Evolutionary conservation across 2,888 invertebrate genomes (phyloP).

Genomic region (Eledona agricola): DNA sequence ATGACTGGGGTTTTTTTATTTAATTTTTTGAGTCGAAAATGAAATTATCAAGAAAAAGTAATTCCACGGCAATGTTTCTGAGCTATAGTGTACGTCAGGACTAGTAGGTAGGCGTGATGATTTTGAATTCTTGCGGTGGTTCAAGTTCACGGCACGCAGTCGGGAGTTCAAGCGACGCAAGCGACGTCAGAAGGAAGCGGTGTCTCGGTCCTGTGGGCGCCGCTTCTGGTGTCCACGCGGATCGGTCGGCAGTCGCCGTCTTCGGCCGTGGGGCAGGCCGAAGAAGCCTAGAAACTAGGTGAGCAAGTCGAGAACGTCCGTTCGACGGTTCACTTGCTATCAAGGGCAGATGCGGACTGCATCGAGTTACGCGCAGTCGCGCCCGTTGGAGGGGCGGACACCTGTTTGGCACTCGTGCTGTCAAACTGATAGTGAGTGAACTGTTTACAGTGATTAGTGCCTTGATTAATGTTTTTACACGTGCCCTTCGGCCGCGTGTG

Average conservation of each 20-base stretch:
- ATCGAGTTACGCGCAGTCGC: constrained; percentile 35
- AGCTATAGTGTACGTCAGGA: no score
- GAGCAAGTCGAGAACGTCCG: constrained; percentile 51
- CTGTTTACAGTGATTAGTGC: constrained; percentile 49
- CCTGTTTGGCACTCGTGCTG: constrained; percentile 52
- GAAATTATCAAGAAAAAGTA: no score
- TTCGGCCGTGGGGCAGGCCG: constrained; percentile 15
- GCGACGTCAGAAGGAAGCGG: not conserved
- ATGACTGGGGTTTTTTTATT: no score
- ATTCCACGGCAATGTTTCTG: no score
- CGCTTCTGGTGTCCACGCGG: not conserved
- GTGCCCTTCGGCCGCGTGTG: constrained; percentile 41
- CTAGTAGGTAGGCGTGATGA: no score
- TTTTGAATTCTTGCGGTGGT: no score
- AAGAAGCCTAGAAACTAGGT: constrained; percentile 52
- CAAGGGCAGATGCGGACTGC: constrained; percentile 53
- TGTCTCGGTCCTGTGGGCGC: not conserved
- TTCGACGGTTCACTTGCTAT: constrained; percentile 55
- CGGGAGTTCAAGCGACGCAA: constrained; percentile 1
- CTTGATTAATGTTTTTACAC: constrained; percentile 49
- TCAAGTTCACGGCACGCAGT: no score
- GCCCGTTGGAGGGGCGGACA: constrained; percentile 48
- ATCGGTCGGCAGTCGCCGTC: constrained; percentile 9
- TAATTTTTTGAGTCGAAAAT: no score
- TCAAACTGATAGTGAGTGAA: constrained; percentile 51